Percentiles rank a stretch among this genome's conserved stretches.
Evolutionary conservation across 1,140 invertebrate species (phyloP).

Genomic region (Drosophila tristis): DNA sequence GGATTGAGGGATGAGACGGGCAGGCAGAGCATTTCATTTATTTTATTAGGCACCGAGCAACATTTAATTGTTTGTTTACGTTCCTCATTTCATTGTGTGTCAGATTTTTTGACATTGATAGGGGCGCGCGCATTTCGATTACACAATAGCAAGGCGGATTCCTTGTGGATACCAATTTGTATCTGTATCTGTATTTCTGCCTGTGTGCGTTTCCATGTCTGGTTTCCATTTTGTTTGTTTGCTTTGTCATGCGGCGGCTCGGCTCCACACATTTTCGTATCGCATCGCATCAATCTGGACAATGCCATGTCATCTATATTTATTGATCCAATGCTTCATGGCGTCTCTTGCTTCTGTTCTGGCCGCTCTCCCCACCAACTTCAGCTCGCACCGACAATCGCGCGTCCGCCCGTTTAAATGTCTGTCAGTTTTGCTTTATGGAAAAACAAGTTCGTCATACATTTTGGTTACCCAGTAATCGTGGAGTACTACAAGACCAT

Average conservation of each 20-base stretch:
- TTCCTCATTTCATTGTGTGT: slow-evolving; percentile 78
- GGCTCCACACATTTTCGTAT: slow-evolving; percentile 3
- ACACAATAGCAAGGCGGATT: slow-evolving; percentile 49
- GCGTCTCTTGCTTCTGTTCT: slow-evolving; percentile 63
- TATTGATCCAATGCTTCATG: slow-evolving; percentile 72
- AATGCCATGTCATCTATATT: slow-evolving; percentile 79
- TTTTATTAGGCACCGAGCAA: slow-evolving; percentile 79
- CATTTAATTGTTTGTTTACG: slow-evolving; percentile 83
- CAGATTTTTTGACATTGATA: slow-evolving; percentile 82
- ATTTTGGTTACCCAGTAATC: slow-evolving; percentile 2
- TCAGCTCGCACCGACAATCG: background rate
- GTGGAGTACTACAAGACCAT: too few relatives aligned
- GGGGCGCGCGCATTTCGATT: slow-evolving; percentile 78
- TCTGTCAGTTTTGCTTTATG: slow-evolving; percentile 38
- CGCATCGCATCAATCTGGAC: slow-evolving; percentile 70
- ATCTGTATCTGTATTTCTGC: slow-evolving; percentile 21
- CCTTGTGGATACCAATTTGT: slow-evolving; percentile 44
- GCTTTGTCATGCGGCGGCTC: slow-evolving; percentile 28
- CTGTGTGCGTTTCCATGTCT: slow-evolving; percentile 4
- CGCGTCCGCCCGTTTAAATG: background rate
- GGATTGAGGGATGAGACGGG: slow-evolving; percentile 23
- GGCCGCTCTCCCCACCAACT: background rate
- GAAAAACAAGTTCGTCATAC: slow-evolving; percentile 59
- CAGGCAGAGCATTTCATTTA: slow-evolving; percentile 63
- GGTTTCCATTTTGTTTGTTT: slow-evolving; percentile 41